Evolutionary conservation across 1,140 invertebrate species (phyloP), one percentile per base, ranked within the genome.

Genomic region (Mamestra configurata): DNA sequence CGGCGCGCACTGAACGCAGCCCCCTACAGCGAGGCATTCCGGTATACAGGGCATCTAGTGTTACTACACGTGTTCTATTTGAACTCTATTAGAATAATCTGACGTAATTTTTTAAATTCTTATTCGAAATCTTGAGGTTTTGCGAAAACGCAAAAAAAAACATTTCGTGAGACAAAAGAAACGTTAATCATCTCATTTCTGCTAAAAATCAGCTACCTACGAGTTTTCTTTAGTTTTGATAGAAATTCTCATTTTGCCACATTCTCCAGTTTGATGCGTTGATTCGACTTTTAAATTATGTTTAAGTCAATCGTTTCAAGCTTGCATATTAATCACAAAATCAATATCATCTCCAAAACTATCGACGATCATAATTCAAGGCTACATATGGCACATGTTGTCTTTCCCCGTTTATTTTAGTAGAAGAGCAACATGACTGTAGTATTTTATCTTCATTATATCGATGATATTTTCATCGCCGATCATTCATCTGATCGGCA

Each of bases 21-120:
- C 84, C 82, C 84, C 88, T 77, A 82, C 81, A 84, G 81, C 86
- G 84, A 80, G 82, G 70, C 77, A 85, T 80, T 77, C 76, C 80
- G 73, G 55, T 64, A 59, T 49, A 31, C 27, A 51, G 4, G 27
- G 31, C 59, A 77, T 66, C 24, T 77, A 31, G 20, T 68, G 1
- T 61, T 59, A 79, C 40, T 73, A 79, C 40, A 71, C 55, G 79
- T 73, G 43, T 7, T 31, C 24, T 22, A 46, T 15, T 8, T 1
- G n/a, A 61, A 68, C 59, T 18, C 6, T 70, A 46, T 53, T 31
- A 51, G 18, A 51, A 71, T 35, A 3, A 18, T 10, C 13, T 51
- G 27, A 53, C 46, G 46, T 53, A 27, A 71, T 53, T 49, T n/a
- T n/a, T 3, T 4, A 4, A 46, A 46, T 46, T 46, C n/a, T n/a